Conservation (phyloP, 2,113 vertebrate genomes). For the Cynocephalus volans region DNA sequence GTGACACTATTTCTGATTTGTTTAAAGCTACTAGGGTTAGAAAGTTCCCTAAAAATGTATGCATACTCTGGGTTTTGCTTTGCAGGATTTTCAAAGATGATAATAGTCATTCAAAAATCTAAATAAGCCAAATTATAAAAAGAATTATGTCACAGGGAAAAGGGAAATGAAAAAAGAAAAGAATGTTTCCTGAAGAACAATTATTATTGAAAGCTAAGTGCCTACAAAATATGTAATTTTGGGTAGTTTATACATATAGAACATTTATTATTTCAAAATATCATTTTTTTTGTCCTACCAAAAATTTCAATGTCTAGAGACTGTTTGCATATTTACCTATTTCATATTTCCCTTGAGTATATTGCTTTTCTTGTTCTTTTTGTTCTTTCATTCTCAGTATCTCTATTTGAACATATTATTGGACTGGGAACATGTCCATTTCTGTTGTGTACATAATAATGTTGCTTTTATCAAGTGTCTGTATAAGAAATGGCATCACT, state of each 20-base stretch:
- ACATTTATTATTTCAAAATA: background rate
- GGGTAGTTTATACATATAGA: background rate
- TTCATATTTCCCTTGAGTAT: background rate
- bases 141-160: background rate
- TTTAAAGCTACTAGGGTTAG: background rate
- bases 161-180: background rate
- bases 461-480: conserved; percentile 1
- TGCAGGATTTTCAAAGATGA: conserved; percentile 62
- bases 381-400: background rate
- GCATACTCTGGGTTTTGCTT: background rate
- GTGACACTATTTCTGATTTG: background rate
- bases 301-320: background rate
- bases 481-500: background rate
- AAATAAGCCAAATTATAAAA: conserved; percentile 68
- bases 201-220: background rate
- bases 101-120: conserved; percentile 48
- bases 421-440: background rate
- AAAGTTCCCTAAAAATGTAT: background rate
- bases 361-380: conserved; percentile 1
- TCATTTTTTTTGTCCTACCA: background rate
- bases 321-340: background rate
- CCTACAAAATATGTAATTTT: background rate
- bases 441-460: background rate
- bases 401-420: conserved; percentile 14
- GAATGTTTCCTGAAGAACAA: background rate